phyloP scores from a whole-genome alignment of 1,140 invertebrate species.

The Brachystomella parvula region DNA sequence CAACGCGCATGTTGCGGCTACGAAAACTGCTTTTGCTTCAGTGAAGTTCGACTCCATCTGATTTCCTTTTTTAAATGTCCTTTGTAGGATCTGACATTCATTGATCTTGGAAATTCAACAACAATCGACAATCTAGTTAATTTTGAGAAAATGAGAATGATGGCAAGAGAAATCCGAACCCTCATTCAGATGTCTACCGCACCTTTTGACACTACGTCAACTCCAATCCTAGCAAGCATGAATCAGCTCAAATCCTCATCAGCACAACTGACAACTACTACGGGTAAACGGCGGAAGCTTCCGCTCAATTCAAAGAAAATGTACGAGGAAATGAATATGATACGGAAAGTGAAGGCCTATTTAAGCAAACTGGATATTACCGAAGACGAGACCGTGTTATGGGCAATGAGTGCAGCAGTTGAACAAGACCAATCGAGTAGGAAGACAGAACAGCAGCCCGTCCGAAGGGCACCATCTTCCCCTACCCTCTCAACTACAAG shows the following conservation, averaged over 20 bases:
- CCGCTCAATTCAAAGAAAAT: conserved; percentile 94
- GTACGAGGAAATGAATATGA: conserved; percentile 73
- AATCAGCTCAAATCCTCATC: conserved; percentile 58
- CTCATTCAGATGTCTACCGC: conserved; percentile 93
- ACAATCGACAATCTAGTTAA: conserved; percentile 87
- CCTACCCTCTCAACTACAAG: background rate
- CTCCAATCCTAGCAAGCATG: conserved; percentile 76
- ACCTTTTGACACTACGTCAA: conserved; percentile 75
- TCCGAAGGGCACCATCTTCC: background rate
- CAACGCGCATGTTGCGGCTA: too few species aligned
- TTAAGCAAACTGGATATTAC: background rate
- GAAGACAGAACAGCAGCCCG: conserved; percentile 17
- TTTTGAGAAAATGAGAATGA: conserved; percentile 98
- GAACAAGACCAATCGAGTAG: conserved; percentile 29
- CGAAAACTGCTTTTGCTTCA: too few species aligned
- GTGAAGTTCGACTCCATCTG: background rate
- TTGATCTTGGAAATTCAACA: conserved; percentile 94
- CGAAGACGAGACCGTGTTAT: conserved; percentile 23
- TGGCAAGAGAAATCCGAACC: conserved; percentile 91
- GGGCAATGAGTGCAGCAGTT: conserved; percentile 33
- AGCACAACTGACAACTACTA: conserved; percentile 21
- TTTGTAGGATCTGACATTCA: conserved; percentile 81
- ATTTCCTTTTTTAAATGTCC: background rate
- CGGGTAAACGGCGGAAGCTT: conserved; percentile 43
- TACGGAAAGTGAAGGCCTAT: conserved; percentile 35